phyloP scores from a whole-genome alignment of 2,888 invertebrate genomes.

The Chirona hameri region DNA sequence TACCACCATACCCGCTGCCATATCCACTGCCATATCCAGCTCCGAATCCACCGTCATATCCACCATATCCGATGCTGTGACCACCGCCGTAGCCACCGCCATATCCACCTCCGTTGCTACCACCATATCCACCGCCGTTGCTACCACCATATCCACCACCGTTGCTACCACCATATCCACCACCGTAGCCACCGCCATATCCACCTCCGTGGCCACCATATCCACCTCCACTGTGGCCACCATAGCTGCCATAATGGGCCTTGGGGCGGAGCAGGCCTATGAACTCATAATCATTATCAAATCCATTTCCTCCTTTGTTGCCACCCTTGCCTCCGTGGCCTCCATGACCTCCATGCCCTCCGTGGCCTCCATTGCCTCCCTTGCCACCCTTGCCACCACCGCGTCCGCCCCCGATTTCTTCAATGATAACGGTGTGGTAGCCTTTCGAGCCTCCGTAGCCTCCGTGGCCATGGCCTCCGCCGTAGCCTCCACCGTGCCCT shows the following conservation, averaged over 20 bases:
- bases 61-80: neutral
- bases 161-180: no score
- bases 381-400: neutral
- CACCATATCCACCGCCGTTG: neutral
- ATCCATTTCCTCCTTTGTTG: no score
- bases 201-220: neutral
- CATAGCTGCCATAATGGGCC: no score
- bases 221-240: neutral
- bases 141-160: neutral
- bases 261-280: no score
- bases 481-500: neutral
- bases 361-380: no score
- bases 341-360: no score
- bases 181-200: neutral
- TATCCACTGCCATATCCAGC: no score
- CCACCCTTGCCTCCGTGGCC: no score
- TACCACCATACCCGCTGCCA: no score
- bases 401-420: constrained; percentile 7
- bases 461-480: neutral
- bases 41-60: no score
- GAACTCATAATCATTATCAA: no score
- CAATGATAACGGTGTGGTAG: neutral
- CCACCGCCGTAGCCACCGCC: neutral
- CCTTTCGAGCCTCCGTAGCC: neutral
- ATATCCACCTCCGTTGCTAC: neutral